Conservation (phyloP, 2,797 vertebrate species). For the Sphenodon punctatus region DNA sequence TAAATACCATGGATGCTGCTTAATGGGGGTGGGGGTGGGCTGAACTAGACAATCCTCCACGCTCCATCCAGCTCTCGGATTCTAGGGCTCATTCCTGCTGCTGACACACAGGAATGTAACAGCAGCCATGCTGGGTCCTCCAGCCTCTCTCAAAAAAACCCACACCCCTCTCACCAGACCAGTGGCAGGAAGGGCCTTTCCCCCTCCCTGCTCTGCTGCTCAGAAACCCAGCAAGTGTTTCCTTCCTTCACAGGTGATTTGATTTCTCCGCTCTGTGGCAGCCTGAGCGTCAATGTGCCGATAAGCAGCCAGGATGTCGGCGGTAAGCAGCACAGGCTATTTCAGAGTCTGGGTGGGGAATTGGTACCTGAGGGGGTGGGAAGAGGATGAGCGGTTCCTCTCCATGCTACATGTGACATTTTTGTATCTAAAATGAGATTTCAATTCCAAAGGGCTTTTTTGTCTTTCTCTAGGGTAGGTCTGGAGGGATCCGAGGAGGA, state of each 20-base stretch:
- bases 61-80: too few relatives aligned
- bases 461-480: too few relatives aligned
- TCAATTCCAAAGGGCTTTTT: too few relatives aligned
- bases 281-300: not conserved
- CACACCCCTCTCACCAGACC: not conserved
- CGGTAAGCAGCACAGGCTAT: conserved; percentile 23
- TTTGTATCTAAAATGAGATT: too few relatives aligned
- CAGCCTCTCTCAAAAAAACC: not conserved
- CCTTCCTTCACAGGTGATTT: conserved; percentile 43
- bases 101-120: not conserved
- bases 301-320: not conserved
- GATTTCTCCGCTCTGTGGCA: not conserved
- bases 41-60: too few relatives aligned
- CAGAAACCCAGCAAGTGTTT: not conserved
- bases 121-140: not conserved
- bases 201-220: not conserved
- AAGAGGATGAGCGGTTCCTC: not conserved
- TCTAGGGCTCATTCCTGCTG: not conserved
- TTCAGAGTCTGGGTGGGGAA: not conserved
- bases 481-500: too few relatives aligned
- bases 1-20: too few relatives aligned
- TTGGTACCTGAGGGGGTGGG: not conserved
- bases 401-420: not conserved
- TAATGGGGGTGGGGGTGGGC: too few relatives aligned
- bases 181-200: not conserved